phyloP scores from a whole-genome alignment of 1,140 invertebrate genomes.

The Neodiprion lecontei region DNA sequence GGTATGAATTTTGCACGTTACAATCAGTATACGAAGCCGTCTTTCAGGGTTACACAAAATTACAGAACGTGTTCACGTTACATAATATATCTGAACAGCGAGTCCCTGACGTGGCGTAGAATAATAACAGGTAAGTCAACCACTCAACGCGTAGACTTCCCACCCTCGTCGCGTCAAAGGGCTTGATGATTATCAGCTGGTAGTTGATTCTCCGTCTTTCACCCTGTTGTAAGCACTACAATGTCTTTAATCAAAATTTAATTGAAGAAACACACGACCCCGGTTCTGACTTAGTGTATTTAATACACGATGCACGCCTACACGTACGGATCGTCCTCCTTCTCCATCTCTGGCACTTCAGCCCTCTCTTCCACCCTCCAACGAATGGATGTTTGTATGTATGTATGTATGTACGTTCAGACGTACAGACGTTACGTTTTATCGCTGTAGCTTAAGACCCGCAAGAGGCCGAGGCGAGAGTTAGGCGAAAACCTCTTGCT shows the following conservation, averaged over 20 bases:
- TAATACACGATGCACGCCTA: background rate
- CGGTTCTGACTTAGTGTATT: background rate
- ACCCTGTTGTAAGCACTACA: background rate
- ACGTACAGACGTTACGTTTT: background rate
- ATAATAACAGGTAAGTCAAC: background rate
- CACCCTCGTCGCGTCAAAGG: too few relatives aligned
- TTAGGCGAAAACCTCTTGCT: background rate
- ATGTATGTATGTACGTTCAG: background rate
- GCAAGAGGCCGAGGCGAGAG: background rate
- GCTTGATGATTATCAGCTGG: too few relatives aligned
- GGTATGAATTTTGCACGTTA: too few relatives aligned
- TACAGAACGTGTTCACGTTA: too few relatives aligned
- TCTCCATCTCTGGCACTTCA: background rate
- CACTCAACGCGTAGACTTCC: too few relatives aligned
- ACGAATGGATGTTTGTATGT: too few relatives aligned
- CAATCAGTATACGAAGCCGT: too few relatives aligned
- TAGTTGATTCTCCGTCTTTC: background rate
- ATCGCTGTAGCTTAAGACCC: background rate
- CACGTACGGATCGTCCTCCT: background rate
- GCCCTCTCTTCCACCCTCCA: background rate
- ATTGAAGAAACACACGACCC: background rate
- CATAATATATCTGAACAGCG: too few relatives aligned
- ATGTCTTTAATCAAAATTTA: conserved; percentile 6
- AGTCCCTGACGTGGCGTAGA: background rate
- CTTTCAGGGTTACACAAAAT: too few relatives aligned